phyloP scores from a whole-genome alignment of 2,888 invertebrate genomes.

The Zele albiditarsus region DNA sequence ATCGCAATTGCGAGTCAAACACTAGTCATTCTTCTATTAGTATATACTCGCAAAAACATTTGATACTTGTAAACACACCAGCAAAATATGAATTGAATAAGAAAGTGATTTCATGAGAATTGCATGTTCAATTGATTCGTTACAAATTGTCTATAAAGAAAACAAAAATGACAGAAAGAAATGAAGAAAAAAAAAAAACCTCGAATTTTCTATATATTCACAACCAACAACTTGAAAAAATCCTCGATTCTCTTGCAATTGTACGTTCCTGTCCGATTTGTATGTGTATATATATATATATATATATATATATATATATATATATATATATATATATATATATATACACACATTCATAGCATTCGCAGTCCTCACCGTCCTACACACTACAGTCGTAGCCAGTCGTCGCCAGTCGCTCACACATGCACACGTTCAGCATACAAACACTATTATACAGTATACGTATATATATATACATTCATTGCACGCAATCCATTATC shows the following conservation, averaged over 20 bases:
- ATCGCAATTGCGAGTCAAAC: not conserved
- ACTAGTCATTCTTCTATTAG: conserved; percentile 8
- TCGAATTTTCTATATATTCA: not conserved
- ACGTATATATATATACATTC: not conserved
- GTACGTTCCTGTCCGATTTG: not conserved
- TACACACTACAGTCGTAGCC: not conserved
- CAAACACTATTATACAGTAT: not conserved
- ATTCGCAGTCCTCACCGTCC: not conserved
- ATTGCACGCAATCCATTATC: no score
- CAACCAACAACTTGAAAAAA: not conserved
- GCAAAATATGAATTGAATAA: not conserved
- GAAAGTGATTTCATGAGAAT: not conserved
- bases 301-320: no score
- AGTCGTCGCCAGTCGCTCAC: not conserved
- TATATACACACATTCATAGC: not conserved
- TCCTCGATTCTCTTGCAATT: not conserved
- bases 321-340: no score
- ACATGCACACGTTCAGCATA: not conserved
- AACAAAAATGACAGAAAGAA: not conserved
- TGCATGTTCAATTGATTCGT: not conserved
- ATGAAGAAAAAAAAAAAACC: not conserved
- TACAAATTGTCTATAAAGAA: not conserved
- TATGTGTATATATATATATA: no score
- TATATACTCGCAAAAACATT: conserved; percentile 1
- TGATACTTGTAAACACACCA: not conserved